These are phyloP conservation scores for Oscheius sp. DNA, from an alignment of 2,888 invertebrate genomes.

Conservation along the genomic window DNA sequence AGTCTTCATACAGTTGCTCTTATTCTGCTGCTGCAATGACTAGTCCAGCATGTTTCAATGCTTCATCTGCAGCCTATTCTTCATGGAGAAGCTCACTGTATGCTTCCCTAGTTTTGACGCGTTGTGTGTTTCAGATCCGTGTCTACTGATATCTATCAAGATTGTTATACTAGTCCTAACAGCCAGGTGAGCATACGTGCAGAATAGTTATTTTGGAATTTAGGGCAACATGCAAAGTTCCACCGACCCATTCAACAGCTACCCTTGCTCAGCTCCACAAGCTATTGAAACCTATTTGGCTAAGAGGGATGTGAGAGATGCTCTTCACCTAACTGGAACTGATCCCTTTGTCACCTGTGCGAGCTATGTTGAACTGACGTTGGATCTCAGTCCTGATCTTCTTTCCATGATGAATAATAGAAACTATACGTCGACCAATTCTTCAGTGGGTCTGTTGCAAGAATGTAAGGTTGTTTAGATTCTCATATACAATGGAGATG, in stretches of 20 bases:
- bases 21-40: conserved; percentile 34
- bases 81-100: conserved; percentile 20
- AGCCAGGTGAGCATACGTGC: neutral
- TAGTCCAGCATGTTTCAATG: conserved; percentile 32
- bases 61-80: neutral
- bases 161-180: conserved; percentile 47
- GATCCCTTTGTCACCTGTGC: neutral
- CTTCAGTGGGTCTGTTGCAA: neutral
- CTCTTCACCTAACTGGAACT: conserved; percentile 45
- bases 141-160: conserved; percentile 46
- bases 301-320: conserved; percentile 45
- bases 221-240: conserved; percentile 40
- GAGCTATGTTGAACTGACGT: neutral
- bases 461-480: conserved; percentile 28
- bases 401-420: conserved; percentile 3
- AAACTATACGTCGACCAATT: conserved; percentile 7
- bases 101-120: neutral
- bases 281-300: conserved; percentile 49
- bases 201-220: neutral
- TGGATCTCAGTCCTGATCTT: conserved; percentile 10
- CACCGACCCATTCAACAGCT: conserved; percentile 46
- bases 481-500: conserved; percentile 63
- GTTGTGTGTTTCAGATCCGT: conserved; percentile 27
- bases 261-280: conserved; percentile 48
- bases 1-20: conserved; percentile 42